Evolutionary conservation across 2,888 invertebrate genomes (phyloP).

Genomic region (Ditula angustiorana): DNA sequence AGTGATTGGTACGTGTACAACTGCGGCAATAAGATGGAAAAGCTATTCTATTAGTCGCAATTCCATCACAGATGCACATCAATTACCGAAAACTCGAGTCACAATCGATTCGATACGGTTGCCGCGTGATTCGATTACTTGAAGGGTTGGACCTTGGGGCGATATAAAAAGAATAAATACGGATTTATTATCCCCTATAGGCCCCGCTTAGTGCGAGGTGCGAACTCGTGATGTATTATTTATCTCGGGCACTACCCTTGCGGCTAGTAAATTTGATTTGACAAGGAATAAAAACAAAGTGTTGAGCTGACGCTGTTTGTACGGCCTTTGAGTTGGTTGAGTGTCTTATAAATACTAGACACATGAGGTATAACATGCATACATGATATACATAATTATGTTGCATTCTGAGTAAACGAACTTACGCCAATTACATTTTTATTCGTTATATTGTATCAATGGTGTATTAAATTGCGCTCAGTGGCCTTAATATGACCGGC

Average conservation of each 20-base stretch:
- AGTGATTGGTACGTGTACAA: too few species aligned
- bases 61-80: constrained; percentile 39
- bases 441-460: too few species aligned
- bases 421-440: too few species aligned
- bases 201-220: constrained; percentile 78
- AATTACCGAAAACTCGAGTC: constrained; percentile 34
- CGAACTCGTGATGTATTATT: constrained; percentile 81
- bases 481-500: too few species aligned
- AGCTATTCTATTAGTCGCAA: constrained; percentile 21
- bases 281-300: constrained; percentile 73
- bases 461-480: too few species aligned
- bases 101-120: constrained; percentile 74
- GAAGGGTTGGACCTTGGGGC: constrained; percentile 71
- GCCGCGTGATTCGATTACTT: constrained; percentile 75
- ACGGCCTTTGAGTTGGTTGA: constrained; percentile 28
- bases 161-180: constrained; percentile 84
- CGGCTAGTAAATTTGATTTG: constrained; percentile 78
- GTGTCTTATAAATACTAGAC: too few species aligned
- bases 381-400: too few species aligned
- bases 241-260: constrained; percentile 68
- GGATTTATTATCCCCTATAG: constrained; percentile 85
- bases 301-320: constrained; percentile 51
- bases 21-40: not conserved
- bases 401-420: too few species aligned
- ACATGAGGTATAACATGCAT: too few species aligned